Evolutionary conservation across 2,797 vertebrate genomes (phyloP).

Genomic region (Lithobates sylvaticus): DNA sequence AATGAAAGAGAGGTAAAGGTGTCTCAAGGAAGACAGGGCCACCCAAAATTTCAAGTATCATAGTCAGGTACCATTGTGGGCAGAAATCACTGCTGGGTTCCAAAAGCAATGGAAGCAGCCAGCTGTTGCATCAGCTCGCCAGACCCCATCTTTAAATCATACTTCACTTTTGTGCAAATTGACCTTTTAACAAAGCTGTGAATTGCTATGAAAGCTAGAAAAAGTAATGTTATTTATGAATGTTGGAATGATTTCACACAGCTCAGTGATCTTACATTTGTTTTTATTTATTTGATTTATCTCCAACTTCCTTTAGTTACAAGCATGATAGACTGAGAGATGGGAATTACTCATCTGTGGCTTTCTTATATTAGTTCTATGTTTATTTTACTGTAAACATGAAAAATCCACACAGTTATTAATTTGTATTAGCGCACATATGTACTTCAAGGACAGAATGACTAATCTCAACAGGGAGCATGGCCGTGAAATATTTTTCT

Average conservation of each 20-base stretch:
- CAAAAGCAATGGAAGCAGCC: background rate
- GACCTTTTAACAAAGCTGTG: background rate
- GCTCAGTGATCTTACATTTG: background rate
- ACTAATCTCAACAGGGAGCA: background rate
- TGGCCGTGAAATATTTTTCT: background rate
- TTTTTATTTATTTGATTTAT: constrained; percentile 3
- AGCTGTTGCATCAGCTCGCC: background rate
- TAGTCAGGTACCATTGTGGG: background rate
- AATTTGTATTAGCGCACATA: background rate
- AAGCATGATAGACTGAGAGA: background rate
- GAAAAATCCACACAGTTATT: background rate
- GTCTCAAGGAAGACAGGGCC: too few relatives aligned
- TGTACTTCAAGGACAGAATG: background rate
- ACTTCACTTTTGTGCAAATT: background rate
- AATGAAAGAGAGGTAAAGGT: too few relatives aligned
- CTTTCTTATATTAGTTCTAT: background rate
- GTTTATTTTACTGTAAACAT: background rate
- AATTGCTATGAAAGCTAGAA: background rate
- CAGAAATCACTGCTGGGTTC: background rate
- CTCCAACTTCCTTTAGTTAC: background rate
- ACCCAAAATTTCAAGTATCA: background rate
- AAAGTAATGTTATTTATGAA: background rate
- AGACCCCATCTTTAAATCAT: background rate
- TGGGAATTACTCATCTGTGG: background rate
- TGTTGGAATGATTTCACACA: background rate